Base-by-base conservation (phyloP, 2,888 invertebrate genomes). In the Tolmerus cingulatus region DNA sequence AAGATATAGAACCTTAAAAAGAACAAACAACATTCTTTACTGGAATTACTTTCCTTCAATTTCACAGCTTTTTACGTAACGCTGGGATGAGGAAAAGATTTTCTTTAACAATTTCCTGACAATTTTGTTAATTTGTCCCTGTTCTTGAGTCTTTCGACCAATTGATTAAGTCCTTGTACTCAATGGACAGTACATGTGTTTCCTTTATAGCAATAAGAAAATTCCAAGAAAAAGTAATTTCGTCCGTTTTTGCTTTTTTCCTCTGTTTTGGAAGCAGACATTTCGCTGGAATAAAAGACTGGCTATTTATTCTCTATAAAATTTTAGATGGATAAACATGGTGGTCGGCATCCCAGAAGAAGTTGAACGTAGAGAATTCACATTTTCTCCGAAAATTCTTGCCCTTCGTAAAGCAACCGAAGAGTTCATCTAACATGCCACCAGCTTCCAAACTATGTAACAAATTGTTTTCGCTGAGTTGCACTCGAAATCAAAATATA, bases 401-500 rank as follows among this genome's bases (percentile, higher is more conserved):
- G 66, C 27, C 9, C 66, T 12, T 23, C 3, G 66, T 27, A 66
- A 7, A 23, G 66, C 66, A 66, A 66, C 66, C 27, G 27, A 23
- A 27, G 66, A 66, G 66, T 66, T 66, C 66, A 66, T 66, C 66
- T 23, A 66, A 3, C 43, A 19, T n/a, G 12, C 78, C 43, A 78
- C 78, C 12, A 66, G 66, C 27, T 66, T 78, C 30, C 51, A 51
- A 34, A 27, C 79, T 34, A 27, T 40, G 79, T 51, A 51, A 51
- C 23, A 51, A 79, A 79, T 79, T 46, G 79, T 51, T 79, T 79
- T 79, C 51, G 51, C 51, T 51, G 16, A 46, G 46, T 16, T 79
- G 51, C 51, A 79, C 51, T 79, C 51, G 79, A 79, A 79, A 79
- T 79, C 79, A 51, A 79, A 79, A 79, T 66, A 27, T 66, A 66